Base-by-base conservation (phyloP, 2,888 invertebrate genomes). In the Ernsta delagoae region DNA sequence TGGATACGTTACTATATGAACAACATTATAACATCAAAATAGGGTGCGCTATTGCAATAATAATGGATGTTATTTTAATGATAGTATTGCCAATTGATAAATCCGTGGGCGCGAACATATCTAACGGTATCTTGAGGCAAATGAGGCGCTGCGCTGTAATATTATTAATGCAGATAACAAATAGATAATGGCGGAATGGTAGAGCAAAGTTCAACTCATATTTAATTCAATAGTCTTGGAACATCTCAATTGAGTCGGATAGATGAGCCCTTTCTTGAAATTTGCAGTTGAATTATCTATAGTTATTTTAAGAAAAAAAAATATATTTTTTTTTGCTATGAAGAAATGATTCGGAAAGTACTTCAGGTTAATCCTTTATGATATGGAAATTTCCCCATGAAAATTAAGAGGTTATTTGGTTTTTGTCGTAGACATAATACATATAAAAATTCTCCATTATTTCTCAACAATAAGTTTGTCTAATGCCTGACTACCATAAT, bases 171-270 rank as follows among this genome's bases (percentile, higher is more conserved):
- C 54, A 67, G 66, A 67, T 61, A 61, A 60, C 31, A 41, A 66
- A 64, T 64, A n/a, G 54, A 66, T 53, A 39, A 39, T 39, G 39
- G 39, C 5, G 7, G 39, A 39, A 50, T 39, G 39, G 16, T 54
- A 39, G 60, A 60, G 60, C 53, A 66, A 60, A 66, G 66, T 34
- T 60, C 66, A 66, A 36, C 60, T 60, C 54, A 66, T 59, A 66
- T 60, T 59, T 54, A 59, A 60, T 66, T 66, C 66, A 66, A 54
- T 60, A 60, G 54, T 50, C 66, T 16, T 16, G 12, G 31, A 60
- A 66, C 66, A 60, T 60, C 66, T 66, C 57, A 60, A 60, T 60
- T 24, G 41, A 54, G 11, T 11, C n/a, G 34, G 16, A 43, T 39
- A 16, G 57, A 36, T 7, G 57, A 36, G 57, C 12, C 16, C 12